Evolutionary conservation across 2,888 invertebrate species (phyloP).

Genomic region (Boloria euphrosyne): DNA sequence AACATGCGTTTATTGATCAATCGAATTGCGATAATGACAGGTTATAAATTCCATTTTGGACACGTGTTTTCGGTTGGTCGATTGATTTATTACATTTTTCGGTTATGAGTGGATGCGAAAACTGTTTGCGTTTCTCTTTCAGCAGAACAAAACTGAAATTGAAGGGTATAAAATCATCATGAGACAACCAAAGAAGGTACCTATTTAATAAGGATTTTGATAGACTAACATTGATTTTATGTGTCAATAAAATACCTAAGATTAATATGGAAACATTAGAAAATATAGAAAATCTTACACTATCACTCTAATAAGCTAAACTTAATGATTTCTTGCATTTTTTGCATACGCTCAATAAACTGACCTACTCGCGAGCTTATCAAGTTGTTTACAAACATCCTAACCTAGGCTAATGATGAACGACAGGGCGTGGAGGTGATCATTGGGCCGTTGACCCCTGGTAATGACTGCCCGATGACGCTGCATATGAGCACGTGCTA

Average conservation of each 20-base stretch:
- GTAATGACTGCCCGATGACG: constrained; percentile 81
- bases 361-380: constrained; percentile 51
- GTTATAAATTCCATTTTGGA: constrained; percentile 55
- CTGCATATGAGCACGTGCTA: constrained; percentile 74
- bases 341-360: constrained; percentile 18
- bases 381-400: constrained; percentile 81
- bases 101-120: constrained; percentile 37
- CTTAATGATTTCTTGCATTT: background rate
- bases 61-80: constrained; percentile 50
- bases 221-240: no score
- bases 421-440: constrained; percentile 79
- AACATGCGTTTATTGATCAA: constrained; percentile 63
- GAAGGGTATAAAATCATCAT: background rate
- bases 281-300: no score
- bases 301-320: background rate
- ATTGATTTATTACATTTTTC: constrained; percentile 50
- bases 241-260: no score
- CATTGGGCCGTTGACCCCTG: constrained; percentile 76
- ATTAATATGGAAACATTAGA: no score
- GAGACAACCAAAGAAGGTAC: background rate
- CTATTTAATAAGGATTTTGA: no score
- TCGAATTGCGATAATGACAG: constrained; percentile 64
- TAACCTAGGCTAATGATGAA: constrained; percentile 82
- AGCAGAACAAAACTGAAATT: no score
- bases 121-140: constrained; percentile 12